A percentile compares a stretch with the other conserved stretches of the same genome.
phyloP scores from a whole-genome alignment of 2,797 vertebrate species.

The Hydrocynus forskahlii region DNA sequence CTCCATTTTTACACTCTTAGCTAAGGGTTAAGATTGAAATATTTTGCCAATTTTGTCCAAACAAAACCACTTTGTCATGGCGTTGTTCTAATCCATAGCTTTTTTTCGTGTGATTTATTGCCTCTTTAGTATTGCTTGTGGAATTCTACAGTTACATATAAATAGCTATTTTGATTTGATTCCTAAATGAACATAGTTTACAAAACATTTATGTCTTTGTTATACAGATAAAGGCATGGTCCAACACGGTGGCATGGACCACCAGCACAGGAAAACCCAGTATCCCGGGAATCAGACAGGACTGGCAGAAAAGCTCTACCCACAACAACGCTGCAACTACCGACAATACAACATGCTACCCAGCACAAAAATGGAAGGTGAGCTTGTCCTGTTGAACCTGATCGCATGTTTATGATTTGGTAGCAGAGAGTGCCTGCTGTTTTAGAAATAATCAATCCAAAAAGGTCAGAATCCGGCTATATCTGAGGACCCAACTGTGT shows the following conservation, averaged over 20 bases:
- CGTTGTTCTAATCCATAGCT: not conserved
- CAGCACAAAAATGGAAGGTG: conserved; percentile 83
- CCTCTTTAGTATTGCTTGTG: not conserved
- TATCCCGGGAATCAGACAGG: conserved; percentile 59
- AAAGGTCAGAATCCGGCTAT: not conserved
- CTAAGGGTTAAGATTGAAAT: not conserved
- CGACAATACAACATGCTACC: conserved; percentile 76
- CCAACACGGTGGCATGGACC: conserved; percentile 50
- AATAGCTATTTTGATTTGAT: not conserved
- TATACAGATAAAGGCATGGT: conserved; percentile 75
- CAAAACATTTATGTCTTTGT: conserved; percentile 3
- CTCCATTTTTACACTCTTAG: too few species aligned
- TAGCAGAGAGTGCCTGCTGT: not conserved
- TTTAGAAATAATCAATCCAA: not conserved
- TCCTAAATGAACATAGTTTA: not conserved
- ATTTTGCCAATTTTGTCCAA: too few species aligned
- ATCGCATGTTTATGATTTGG: not conserved
- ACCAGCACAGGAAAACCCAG: conserved; percentile 74
- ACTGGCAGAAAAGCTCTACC: conserved; percentile 69
- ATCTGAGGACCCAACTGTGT: not conserved
- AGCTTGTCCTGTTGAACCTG: conserved; percentile 43
- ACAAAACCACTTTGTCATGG: too few species aligned
- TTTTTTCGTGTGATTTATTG: not conserved
- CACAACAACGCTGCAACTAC: conserved; percentile 78
- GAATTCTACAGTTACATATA: not conserved